Evolutionary conservation across 2,888 invertebrate genomes (phyloP).

Genomic region (Patella depressa): DNA sequence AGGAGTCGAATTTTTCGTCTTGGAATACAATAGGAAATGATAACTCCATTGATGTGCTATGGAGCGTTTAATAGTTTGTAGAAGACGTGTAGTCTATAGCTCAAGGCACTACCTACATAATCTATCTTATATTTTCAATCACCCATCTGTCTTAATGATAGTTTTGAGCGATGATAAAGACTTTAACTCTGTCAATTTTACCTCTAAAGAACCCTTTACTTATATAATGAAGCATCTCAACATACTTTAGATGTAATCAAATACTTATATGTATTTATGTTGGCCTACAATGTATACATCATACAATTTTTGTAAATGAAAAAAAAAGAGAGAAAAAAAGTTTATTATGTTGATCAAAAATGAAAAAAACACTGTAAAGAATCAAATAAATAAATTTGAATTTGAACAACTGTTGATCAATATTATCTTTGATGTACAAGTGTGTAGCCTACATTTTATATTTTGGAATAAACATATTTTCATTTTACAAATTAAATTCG

Average conservation of each 20-base stretch:
- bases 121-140: conserved; percentile 12
- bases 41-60: not conserved
- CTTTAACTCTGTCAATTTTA: conserved; percentile 2
- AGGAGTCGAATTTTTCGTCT: not conserved
- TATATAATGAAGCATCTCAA: conserved; percentile 3
- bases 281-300: no score
- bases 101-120: not conserved
- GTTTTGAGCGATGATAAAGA: not conserved
- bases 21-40: not conserved
- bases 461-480: no score
- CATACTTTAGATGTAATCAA: not conserved
- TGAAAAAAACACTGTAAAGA: not conserved
- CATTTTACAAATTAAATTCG: no score
- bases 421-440: no score
- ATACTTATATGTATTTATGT: no score
- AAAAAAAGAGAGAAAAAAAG: no score
- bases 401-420: no score
- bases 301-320: no score
- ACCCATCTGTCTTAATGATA: conserved; percentile 6
- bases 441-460: no score
- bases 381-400: not conserved
- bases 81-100: conserved; percentile 2
- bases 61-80: conserved; percentile 7
- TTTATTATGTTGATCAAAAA: no score
- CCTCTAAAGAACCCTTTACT: not conserved